A percentile compares a stretch with the other conserved stretches of the same genome.
Evolutionary conservation across 2,113 vertebrate species (phyloP).

Genomic region (Haplochromis burtoni): DNA sequence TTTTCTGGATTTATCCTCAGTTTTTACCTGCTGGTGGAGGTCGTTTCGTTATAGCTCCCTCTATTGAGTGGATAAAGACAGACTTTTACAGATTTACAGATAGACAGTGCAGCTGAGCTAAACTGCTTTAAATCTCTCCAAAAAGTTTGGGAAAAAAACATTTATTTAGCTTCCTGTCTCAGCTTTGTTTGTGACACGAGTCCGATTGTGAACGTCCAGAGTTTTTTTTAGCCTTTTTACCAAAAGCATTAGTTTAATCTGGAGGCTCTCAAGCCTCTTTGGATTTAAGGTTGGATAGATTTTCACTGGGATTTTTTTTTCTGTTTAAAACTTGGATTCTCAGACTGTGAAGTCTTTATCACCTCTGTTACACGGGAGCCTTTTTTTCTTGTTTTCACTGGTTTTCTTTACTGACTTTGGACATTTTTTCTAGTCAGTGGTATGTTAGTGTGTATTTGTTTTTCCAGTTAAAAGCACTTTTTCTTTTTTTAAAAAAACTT

Average conservation of each 20-base stretch:
- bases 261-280: neutral
- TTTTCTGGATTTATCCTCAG: neutral
- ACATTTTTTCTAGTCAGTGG: neutral
- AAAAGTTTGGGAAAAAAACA: neutral
- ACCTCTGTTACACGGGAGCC: neutral
- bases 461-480: neutral
- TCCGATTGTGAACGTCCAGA: neutral
- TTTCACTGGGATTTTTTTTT: neutral
- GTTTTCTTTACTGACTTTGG: neutral
- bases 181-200: neutral
- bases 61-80: slow-evolving; percentile 10
- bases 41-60: neutral
- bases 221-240: neutral
- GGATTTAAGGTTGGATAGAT: neutral
- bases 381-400: neutral
- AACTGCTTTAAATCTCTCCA: neutral
- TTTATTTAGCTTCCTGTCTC: neutral
- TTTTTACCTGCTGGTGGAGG: neutral
- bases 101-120: neutral
- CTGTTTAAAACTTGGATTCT: neutral
- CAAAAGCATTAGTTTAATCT: neutral
- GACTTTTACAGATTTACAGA: slow-evolving; percentile 17
- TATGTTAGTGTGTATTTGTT: neutral
- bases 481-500: rapidly evolving
- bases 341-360: slow-evolving; percentile 17